Percentiles rank a stretch among this genome's conserved stretches.
phyloP scores from a whole-genome alignment of 1,140 invertebrate genomes.

The Neocloeon triangulifer region DNA sequence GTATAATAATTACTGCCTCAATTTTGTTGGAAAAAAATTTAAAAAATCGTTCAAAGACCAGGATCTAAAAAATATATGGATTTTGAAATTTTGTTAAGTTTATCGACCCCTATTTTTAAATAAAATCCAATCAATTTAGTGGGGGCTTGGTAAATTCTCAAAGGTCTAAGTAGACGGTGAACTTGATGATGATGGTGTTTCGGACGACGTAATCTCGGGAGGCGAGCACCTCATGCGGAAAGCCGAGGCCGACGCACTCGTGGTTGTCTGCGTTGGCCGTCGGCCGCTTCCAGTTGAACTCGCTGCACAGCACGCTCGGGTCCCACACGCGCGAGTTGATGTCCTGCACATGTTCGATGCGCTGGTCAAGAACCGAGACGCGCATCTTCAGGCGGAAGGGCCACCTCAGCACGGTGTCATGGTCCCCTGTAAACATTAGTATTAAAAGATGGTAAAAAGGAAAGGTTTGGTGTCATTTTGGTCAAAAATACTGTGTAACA shows the following conservation, averaged over 20 bases:
- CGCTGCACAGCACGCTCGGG: conserved; percentile 19
- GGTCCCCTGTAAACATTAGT: conserved; percentile 10
- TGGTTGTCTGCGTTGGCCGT: conserved; percentile 18
- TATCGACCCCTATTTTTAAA: no score
- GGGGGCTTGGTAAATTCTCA: neutral
- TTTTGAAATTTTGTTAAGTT: no score
- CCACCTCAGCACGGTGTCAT: conserved; percentile 17
- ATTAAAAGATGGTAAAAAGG: no score
- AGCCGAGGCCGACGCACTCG: conserved; percentile 22
- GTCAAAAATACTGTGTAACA: no score
- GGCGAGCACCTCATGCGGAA: conserved; percentile 17
- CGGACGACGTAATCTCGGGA: conserved; percentile 17
- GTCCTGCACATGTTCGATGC: conserved; percentile 13
- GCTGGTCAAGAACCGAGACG: conserved; percentile 19
- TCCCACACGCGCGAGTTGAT: conserved; percentile 22
- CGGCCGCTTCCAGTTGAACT: conserved; percentile 21
- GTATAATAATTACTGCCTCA: no score
- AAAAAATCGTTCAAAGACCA: no score
- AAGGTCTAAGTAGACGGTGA: conserved; percentile 19
- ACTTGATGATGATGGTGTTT: conserved; percentile 18
- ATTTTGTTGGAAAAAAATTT: no score
- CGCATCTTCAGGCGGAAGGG: conserved; percentile 20
- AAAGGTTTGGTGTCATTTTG: no score
- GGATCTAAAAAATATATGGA: no score
- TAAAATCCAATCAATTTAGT: no score